Conservation (phyloP, 2,113 vertebrate species). For the Dasyornis broadbenti region DNA sequence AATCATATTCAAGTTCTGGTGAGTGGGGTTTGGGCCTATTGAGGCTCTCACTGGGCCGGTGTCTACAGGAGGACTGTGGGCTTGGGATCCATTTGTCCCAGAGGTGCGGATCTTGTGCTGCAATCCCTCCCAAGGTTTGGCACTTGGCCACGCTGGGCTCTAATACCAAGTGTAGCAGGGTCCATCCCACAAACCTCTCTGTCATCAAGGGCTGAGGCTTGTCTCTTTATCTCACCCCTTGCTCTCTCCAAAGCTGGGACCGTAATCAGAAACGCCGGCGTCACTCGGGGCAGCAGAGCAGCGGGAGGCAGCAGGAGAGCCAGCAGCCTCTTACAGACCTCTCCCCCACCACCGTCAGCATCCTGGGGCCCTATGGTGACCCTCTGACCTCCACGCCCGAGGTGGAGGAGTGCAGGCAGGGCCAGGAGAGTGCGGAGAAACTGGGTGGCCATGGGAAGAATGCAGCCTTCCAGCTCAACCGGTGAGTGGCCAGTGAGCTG, state of each 20-base stretch:
- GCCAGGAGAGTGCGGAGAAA: slow-evolving; percentile 43
- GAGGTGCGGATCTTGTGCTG: not conserved
- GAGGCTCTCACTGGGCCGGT: rapidly evolving
- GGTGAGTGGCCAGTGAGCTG: slow-evolving; percentile 45
- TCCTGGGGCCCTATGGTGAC: slow-evolving; percentile 73
- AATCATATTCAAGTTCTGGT: slow-evolving; percentile 85
- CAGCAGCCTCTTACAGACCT: slow-evolving; percentile 78
- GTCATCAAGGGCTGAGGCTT: not conserved
- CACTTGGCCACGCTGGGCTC: not conserved
- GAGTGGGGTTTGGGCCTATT: not conserved
- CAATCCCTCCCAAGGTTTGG: not conserved
- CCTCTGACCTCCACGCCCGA: slow-evolving; percentile 63
- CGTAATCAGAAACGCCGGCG: slow-evolving; percentile 77
- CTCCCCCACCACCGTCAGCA: slow-evolving; percentile 75
- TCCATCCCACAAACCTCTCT: not conserved
- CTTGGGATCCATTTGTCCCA: not conserved
- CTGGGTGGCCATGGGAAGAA: slow-evolving; percentile 34
- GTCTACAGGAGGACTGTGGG: not conserved
- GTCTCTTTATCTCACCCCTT: not conserved
- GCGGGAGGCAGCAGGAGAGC: slow-evolving; percentile 75
- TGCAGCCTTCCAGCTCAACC: slow-evolving; percentile 76
- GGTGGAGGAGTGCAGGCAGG: slow-evolving; percentile 60
- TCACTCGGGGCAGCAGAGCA: slow-evolving; percentile 73
- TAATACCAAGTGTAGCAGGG: rapidly evolving
- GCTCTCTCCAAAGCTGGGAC: slow-evolving; percentile 70